Conservation (phyloP, 2,797 vertebrate genomes). For the Myotis pilosus region DNA sequence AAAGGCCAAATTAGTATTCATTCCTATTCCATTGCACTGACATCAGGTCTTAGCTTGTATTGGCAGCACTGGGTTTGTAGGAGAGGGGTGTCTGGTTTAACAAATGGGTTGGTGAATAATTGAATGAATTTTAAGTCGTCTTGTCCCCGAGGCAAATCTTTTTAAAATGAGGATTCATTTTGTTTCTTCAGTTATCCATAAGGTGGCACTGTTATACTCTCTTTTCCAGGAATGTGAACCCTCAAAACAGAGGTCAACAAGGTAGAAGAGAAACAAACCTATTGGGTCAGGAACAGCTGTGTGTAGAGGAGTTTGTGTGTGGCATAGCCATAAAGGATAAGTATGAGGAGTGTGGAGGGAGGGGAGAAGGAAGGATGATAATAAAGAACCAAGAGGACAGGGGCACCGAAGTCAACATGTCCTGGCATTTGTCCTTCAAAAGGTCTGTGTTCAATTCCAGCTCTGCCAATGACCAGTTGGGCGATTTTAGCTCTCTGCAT, state of each 20-base stretch:
- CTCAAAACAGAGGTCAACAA: neutral
- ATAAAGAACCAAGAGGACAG: neutral
- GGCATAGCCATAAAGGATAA: neutral
- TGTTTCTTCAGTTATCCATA: neutral
- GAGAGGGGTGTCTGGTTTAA: neutral
- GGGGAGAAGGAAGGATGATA: neutral
- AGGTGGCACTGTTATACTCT: slow-evolving; percentile 11
- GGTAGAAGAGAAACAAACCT: neutral
- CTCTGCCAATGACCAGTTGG: neutral
- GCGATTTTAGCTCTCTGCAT: neutral
- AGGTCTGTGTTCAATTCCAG: neutral
- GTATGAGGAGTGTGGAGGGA: neutral
- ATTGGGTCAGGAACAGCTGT: neutral
- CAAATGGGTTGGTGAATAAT: neutral
- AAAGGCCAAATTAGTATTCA: neutral
- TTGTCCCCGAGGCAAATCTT: neutral
- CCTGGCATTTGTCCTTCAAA: neutral
- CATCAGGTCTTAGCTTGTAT: neutral
- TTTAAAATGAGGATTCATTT: neutral
- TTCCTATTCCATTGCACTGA: neutral
- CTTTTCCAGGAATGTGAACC: neutral
- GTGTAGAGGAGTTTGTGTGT: neutral
- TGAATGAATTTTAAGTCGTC: neutral
- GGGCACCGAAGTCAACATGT: neutral
- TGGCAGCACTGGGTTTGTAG: neutral